A percentile compares a stretch with the other conserved stretches of the same genome.
Conservation (phyloP, 2,797 vertebrate species). For the Poecile montanus region DNA sequence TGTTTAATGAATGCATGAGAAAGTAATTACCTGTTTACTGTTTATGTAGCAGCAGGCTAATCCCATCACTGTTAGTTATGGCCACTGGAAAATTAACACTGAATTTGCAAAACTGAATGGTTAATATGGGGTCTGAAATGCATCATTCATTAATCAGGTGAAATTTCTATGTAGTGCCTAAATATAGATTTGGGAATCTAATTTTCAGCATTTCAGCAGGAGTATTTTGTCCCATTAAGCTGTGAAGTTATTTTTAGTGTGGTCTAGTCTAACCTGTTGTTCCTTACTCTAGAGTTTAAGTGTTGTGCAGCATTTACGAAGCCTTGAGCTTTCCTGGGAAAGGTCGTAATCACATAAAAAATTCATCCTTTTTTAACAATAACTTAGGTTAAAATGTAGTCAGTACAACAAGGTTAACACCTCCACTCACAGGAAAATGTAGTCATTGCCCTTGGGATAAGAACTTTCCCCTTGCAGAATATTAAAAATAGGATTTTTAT, state of each 20-base stretch:
- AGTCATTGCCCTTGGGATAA: slow-evolving; percentile 51
- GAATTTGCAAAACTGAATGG: not conserved
- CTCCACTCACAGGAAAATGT: slow-evolving; percentile 10
- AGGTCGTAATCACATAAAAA: not conserved
- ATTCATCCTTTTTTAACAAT: slow-evolving; percentile 26
- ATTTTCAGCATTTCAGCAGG: not conserved
- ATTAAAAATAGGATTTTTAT: slow-evolving; percentile 40
- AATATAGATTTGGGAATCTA: not conserved
- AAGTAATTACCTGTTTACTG: slow-evolving; percentile 71
- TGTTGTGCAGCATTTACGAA: not conserved
- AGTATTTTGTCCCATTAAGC: not conserved
- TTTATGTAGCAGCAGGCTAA: slow-evolving; percentile 54
- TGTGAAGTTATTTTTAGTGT: not conserved
- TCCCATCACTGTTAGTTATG: not conserved
- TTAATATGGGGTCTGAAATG: not conserved
- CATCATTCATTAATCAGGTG: slow-evolving; percentile 14
- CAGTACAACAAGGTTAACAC: slow-evolving; percentile 37
- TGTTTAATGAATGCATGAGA: slow-evolving; percentile 65
- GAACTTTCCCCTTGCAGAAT: slow-evolving; percentile 17
- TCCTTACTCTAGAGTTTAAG: not conserved
- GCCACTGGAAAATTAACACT: slow-evolving; percentile 14
- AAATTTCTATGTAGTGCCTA: not conserved
- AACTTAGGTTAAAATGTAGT: slow-evolving; percentile 44
- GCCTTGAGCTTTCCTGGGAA: slow-evolving; percentile 24
- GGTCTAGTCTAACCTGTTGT: not conserved